A percentile compares a stretch with the other conserved stretches of the same genome.
phyloP scores from a whole-genome alignment of 2,113 vertebrate species.

The Crotophaga sulcirostris region DNA sequence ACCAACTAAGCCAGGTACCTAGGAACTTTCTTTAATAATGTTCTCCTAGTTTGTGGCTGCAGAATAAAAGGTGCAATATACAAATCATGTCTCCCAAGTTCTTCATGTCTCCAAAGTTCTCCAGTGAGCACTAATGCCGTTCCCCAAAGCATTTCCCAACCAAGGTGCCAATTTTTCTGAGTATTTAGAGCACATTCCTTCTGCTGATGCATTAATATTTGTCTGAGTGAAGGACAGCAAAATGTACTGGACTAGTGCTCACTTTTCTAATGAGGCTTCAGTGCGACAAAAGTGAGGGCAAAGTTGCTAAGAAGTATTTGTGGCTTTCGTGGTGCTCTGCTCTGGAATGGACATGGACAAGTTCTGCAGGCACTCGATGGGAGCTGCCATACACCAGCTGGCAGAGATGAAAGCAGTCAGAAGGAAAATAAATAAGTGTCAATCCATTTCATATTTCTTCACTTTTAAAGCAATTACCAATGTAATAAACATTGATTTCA shows the following conservation, averaged over 20 bases:
- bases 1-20: neutral
- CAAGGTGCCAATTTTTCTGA: neutral
- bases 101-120: neutral
- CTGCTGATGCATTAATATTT: neutral
- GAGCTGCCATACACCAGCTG: neutral
- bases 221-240: neutral
- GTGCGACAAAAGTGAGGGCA: neutral
- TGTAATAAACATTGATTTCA: neutral
- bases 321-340: neutral
- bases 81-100: neutral
- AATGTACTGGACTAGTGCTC: neutral
- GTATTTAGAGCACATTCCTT: neutral
- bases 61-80: neutral
- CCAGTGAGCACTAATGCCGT: neutral
- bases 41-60: neutral
- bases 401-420: neutral
- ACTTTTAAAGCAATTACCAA: neutral
- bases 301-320: neutral
- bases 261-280: neutral
- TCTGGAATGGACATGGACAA: neutral
- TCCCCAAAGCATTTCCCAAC: neutral
- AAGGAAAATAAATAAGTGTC: neutral
- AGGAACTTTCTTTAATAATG: neutral
- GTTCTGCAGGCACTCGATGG: neutral
- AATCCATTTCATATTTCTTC: neutral